Conservation (phyloP, 2,888 invertebrate genomes). For the Dexiosoma caninum region DNA sequence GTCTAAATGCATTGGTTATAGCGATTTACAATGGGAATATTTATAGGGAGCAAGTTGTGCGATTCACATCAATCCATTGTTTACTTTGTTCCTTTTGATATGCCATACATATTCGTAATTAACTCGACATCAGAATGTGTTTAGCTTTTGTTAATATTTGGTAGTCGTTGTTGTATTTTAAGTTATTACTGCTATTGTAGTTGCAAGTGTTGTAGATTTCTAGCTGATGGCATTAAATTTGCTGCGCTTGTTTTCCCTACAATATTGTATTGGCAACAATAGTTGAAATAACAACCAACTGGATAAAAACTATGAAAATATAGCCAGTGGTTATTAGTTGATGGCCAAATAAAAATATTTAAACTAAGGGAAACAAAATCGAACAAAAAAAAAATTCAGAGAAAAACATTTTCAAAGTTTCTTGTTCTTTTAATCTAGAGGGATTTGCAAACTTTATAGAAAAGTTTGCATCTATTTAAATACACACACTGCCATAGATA, state of each 20-base stretch:
- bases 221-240: slow-evolving; percentile 25
- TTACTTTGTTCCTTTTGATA: no score
- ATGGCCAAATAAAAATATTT: slow-evolving; percentile 46
- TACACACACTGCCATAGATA: not conserved
- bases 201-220: not conserved
- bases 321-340: slow-evolving; percentile 45
- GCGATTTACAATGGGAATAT: no score
- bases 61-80: no score
- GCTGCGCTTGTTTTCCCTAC: slow-evolving; percentile 11
- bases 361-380: not conserved
- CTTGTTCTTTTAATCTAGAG: slow-evolving; percentile 36
- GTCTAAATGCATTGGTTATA: no score
- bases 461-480: slow-evolving; percentile 1
- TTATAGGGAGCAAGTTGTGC: no score
- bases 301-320: slow-evolving; percentile 55
- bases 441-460: slow-evolving; percentile 22
- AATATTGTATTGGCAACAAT: slow-evolving; percentile 52
- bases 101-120: no score
- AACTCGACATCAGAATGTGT: no score
- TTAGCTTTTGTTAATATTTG: no score
- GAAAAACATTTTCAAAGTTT: slow-evolving; percentile 48
- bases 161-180: not conserved
- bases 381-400: not conserved
- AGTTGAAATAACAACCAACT: slow-evolving; percentile 31
- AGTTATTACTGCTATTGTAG: slow-evolving; percentile 13